These are phyloP conservation scores for Mamestra brassicae DNA, from an alignment of 2,888 invertebrate genomes.

Conservation along the genomic window DNA sequence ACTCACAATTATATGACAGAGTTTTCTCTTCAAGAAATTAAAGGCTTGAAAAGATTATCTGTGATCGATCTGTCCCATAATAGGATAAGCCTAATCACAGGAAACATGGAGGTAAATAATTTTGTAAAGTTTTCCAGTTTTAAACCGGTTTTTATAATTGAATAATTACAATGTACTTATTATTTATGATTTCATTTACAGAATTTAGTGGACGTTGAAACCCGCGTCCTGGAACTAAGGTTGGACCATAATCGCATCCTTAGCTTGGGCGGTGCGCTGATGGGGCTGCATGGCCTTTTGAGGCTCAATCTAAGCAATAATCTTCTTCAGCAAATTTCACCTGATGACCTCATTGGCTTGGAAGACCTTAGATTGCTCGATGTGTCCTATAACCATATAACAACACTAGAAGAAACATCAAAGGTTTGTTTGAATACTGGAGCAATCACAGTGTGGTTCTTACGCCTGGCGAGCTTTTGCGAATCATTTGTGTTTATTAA, in stretches of 20 bases:
- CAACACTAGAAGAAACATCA: conserved; percentile 95
- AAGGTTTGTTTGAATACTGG: conserved; percentile 90
- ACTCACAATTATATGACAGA: conserved; percentile 94
- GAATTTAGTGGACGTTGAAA: conserved; percentile 95
- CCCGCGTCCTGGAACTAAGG: conserved; percentile 93
- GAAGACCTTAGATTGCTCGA: conserved; percentile 94
- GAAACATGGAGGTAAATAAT: conserved; percentile 92
- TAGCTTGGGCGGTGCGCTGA: conserved; percentile 93
- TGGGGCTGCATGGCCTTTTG: conserved; percentile 94
- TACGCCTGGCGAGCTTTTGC: conserved; percentile 67
- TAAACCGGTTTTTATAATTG: not conserved
- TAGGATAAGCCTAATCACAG: conserved; percentile 92
- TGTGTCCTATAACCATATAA: conserved; percentile 94
- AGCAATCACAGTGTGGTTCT: conserved; percentile 53
- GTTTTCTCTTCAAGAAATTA: conserved; percentile 95
- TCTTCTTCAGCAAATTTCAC: conserved; percentile 93
- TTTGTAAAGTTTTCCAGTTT: not conserved
- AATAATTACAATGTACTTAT: not conserved
- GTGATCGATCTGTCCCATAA: conserved; percentile 95
- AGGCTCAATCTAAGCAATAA: conserved; percentile 95
- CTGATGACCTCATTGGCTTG: conserved; percentile 95
- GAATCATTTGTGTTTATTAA: conserved; percentile 38
- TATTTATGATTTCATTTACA: conserved; percentile 74
- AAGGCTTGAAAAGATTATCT: conserved; percentile 93
- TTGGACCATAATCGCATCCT: conserved; percentile 94